Evolutionary conservation across 2,888 invertebrate species (phyloP).

Genomic region (Malthinus flaveolus): DNA sequence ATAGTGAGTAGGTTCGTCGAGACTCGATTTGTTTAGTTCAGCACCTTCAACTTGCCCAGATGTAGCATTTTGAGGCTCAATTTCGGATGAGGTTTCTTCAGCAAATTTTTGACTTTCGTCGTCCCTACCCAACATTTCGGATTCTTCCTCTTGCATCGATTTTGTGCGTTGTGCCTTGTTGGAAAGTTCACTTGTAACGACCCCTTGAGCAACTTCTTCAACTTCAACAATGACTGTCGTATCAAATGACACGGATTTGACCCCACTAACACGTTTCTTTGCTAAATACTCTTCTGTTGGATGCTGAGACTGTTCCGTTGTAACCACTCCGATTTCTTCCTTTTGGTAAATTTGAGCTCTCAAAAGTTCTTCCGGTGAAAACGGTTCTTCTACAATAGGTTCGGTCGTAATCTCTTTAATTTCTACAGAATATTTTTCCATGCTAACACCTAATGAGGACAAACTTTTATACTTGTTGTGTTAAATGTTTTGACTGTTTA

Average conservation of each 20-base stretch:
- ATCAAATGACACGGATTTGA: constrained; percentile 32
- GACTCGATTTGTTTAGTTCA: too few species aligned
- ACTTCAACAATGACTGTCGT: constrained; percentile 33
- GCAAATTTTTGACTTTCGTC: background rate
- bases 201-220: constrained; percentile 34
- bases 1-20: too few species aligned
- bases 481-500: constrained; percentile 12
- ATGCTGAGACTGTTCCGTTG: constrained; percentile 1
- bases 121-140: constrained; percentile 26
- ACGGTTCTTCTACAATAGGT: constrained; percentile 23
- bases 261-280: constrained; percentile 37
- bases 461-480: constrained; percentile 18
- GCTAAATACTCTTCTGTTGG: constrained; percentile 40
- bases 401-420: constrained; percentile 4
- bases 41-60: too few species aligned
- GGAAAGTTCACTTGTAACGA: constrained; percentile 30
- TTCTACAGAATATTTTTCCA: constrained; percentile 23
- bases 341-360: constrained; percentile 18
- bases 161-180: constrained; percentile 34
- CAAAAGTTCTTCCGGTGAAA: constrained; percentile 11
- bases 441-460: constrained; percentile 23
- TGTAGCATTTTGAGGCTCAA: too few species aligned
- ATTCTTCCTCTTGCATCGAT: constrained; percentile 35
- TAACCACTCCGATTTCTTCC: constrained; percentile 30
- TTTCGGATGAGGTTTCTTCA: too few species aligned